These are phyloP conservation scores for Brachionus paranguensis DNA, from an alignment of 1,140 invertebrate species.

Conservation along the genomic window DNA sequence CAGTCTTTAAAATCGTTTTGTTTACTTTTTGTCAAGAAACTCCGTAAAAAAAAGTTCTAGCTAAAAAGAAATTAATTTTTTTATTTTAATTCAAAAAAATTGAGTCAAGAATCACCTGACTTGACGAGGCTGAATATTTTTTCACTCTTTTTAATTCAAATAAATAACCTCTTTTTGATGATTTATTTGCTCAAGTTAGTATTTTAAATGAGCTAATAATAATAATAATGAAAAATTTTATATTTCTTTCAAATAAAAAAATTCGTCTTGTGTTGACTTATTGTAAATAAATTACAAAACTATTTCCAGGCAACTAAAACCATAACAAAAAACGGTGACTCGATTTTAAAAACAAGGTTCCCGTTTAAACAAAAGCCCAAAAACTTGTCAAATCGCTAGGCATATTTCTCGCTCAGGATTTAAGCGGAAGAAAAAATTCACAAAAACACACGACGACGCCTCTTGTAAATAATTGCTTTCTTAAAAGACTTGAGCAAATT, in stretches of 20 bases:
- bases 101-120: neutral
- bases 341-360: neutral
- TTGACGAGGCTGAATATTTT: neutral
- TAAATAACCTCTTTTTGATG: neutral
- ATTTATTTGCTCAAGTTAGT: neutral
- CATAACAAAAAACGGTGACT: neutral
- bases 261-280: conserved; percentile 2
- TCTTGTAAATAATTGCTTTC: conserved; percentile 1
- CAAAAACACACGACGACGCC: neutral
- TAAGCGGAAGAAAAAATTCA: neutral
- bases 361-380: neutral
- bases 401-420: neutral
- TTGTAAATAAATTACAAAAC: neutral
- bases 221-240: neutral
- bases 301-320: conserved; percentile 31
- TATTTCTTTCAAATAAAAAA: neutral
- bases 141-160: neutral
- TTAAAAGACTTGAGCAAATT: neutral
- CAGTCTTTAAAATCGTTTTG: neutral
- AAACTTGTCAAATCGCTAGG: neutral
- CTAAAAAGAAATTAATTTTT: neutral
- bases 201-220: neutral
- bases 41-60: neutral
- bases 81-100: neutral
- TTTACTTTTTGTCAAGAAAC: neutral